A percentile compares a stretch with the other conserved stretches of the same genome.
Evolutionary conservation across 2,113 vertebrate species (phyloP).

Genomic region (Clarias gariepinus): DNA sequence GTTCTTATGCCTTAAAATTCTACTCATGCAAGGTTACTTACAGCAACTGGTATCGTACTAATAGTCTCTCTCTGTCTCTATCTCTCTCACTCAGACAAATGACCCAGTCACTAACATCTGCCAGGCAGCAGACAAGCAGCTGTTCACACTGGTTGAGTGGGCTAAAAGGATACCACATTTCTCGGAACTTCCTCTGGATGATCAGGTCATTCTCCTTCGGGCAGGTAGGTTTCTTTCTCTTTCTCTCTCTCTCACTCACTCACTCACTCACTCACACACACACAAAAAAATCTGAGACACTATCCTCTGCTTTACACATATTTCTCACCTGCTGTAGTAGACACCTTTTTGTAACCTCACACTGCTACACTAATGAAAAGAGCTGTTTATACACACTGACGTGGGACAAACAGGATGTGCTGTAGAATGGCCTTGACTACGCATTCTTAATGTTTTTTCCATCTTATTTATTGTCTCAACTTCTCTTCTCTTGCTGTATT

Average conservation of each 20-base stretch:
- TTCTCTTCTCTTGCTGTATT: neutral
- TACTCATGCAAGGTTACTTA: neutral
- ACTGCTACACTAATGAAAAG: neutral
- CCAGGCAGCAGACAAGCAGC: slow-evolving; percentile 94
- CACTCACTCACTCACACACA: slow-evolving; percentile 5
- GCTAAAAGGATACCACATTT: slow-evolving; percentile 95
- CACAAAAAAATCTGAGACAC: slow-evolving; percentile 31
- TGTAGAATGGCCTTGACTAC: neutral
- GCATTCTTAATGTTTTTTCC: neutral
- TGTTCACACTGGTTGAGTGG: slow-evolving; percentile 95
- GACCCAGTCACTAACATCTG: slow-evolving; percentile 97
- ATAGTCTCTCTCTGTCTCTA: slow-evolving; percentile 8
- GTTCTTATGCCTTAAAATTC: neutral
- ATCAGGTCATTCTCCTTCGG: slow-evolving; percentile 93
- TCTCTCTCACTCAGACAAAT: slow-evolving; percentile 75
- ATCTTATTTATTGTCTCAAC: neutral
- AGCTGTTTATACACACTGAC: neutral
- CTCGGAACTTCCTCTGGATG: slow-evolving; percentile 87
- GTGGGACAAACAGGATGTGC: neutral
- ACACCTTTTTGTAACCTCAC: neutral
- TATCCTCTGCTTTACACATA: slow-evolving; percentile 60
- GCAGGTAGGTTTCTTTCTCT: slow-evolving; percentile 75
- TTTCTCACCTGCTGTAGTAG: slow-evolving; percentile 25
- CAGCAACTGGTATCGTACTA: neutral
- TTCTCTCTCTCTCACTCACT: neutral